Conservation (phyloP, 2,888 invertebrate species). For the Oegoconia quadripuncta region DNA sequence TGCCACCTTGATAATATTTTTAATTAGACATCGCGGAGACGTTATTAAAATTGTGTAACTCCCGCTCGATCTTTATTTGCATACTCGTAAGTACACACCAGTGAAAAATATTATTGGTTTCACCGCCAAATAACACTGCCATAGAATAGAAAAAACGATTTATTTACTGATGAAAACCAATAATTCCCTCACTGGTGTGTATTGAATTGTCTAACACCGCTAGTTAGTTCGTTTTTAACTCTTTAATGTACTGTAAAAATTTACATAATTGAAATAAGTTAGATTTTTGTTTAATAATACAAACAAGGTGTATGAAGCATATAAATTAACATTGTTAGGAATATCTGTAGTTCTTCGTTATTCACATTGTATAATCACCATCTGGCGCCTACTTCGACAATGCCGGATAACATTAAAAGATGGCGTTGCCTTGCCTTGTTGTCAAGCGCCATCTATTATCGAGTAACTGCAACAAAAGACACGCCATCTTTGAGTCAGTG, state of each 20-base stretch:
- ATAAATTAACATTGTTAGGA: background rate
- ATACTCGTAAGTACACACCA: slow-evolving; percentile 28
- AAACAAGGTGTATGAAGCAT: no score
- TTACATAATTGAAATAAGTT: no score
- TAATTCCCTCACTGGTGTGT: background rate
- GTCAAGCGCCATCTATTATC: slow-evolving; percentile 20
- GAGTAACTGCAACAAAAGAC: slow-evolving; percentile 16
- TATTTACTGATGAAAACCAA: no score
- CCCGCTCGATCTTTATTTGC: no score
- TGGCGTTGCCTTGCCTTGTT: slow-evolving; percentile 1
- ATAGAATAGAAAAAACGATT: no score
- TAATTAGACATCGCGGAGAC: no score
- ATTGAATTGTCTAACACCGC: no score
- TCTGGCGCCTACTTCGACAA: slow-evolving; percentile 16
- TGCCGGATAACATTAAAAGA: background rate
- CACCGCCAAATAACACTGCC: slow-evolving; percentile 20
- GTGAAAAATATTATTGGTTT: slow-evolving; percentile 31
- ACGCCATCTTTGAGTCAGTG: slow-evolving; percentile 27
- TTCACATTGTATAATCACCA: slow-evolving; percentile 11
- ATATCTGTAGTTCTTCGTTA: background rate
- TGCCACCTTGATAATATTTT: no score
- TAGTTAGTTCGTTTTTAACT: no score
- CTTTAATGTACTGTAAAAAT: no score
- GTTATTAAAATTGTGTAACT: no score
- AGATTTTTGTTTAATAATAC: no score